Percentiles rank a stretch among this genome's conserved stretches.
phyloP scores from a whole-genome alignment of 2,888 invertebrate species.

The Dasysyrphus tricinctus region DNA sequence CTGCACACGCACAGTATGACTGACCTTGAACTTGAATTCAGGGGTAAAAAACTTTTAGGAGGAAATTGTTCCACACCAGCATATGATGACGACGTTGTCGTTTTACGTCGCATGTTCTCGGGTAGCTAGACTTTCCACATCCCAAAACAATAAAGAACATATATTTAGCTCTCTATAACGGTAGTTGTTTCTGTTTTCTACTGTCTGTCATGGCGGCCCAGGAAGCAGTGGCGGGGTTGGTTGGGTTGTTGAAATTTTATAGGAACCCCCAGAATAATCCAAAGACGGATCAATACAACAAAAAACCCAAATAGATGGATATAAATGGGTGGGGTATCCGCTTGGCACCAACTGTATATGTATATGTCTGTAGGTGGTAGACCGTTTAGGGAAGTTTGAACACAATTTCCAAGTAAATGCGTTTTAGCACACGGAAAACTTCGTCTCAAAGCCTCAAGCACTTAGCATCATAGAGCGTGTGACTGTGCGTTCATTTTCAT shows the following conservation, averaged over 20 bases:
- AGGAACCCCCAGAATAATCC: not conserved
- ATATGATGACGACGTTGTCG: not conserved
- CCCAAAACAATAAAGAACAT: not conserved
- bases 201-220: slow-evolving; percentile 1
- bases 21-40: slow-evolving; percentile 75
- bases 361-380: not conserved
- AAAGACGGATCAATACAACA: slow-evolving; percentile 18
- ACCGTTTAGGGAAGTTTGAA: slow-evolving; percentile 29
- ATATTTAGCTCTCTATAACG: slow-evolving; percentile 8
- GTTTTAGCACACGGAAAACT: not conserved
- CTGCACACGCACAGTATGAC: slow-evolving; percentile 35
- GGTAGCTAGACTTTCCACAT: slow-evolving; percentile 37
- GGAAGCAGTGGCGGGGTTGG: not conserved
- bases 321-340: not conserved
- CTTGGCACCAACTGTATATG: not conserved
- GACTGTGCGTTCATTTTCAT: not conserved
- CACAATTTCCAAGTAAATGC: slow-evolving; percentile 18
- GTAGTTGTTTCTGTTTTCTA: slow-evolving; percentile 28
- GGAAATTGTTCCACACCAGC: slow-evolving; percentile 55
- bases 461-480: not conserved
- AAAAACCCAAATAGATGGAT: not conserved
- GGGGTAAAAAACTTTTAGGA: slow-evolving; percentile 69
- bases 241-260: not conserved
- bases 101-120: slow-evolving; percentile 10
- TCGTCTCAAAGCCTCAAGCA: not conserved